phyloP scores from a whole-genome alignment of 2,113 vertebrate species.

The Corythornis vintsioides region DNA sequence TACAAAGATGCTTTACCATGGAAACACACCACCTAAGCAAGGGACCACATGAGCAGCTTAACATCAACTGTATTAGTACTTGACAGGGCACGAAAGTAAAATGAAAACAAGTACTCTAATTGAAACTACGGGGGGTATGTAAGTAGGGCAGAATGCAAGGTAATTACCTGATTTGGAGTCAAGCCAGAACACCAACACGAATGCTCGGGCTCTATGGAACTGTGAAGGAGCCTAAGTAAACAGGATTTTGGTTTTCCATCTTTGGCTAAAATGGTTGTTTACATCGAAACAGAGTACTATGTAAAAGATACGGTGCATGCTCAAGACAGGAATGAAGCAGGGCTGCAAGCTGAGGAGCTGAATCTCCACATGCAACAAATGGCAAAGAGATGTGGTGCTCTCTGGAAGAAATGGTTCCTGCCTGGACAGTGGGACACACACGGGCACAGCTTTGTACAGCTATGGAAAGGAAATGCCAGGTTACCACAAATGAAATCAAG shows the following conservation, averaged over 20 bases:
- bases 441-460: not conserved
- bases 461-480: not conserved
- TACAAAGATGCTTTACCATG: not conserved
- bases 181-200: constrained; percentile 13
- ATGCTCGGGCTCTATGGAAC: not conserved
- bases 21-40: constrained; percentile 47
- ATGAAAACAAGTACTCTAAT: constrained; percentile 61
- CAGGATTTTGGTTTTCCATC: constrained; percentile 3
- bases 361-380: not conserved
- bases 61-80: constrained; percentile 20
- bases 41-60: constrained; percentile 17
- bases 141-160: constrained; percentile 55
- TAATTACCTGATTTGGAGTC: constrained; percentile 61
- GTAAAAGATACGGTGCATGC: not conserved
- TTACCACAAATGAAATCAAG: not conserved
- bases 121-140: constrained; percentile 52
- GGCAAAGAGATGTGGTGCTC: not conserved
- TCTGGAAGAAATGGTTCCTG: not conserved
- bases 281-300: not conserved
- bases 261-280: not conserved
- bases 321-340: not conserved
- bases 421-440: not conserved
- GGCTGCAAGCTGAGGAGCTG: not conserved
- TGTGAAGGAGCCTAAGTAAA: not conserved
- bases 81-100: constrained; percentile 58